Evolutionary conservation across 2,113 vertebrate genomes (phyloP).

Genomic region (Benitochromis conjunctus): DNA sequence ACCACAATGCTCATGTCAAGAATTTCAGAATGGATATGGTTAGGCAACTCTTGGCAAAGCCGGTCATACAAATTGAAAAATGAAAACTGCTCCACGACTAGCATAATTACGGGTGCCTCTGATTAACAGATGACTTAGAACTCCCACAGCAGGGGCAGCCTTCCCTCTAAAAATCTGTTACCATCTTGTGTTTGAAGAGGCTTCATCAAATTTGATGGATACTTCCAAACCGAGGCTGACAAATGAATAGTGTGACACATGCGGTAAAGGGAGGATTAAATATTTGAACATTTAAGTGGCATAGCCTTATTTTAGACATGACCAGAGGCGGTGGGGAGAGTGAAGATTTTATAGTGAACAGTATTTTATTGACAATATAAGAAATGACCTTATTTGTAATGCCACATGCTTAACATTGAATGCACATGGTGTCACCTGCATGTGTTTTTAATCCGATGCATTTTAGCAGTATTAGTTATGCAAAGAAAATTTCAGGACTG

Average conservation of each 20-base stretch:
- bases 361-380: neutral
- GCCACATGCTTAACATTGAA: neutral
- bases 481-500: neutral
- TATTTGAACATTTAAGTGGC: neutral
- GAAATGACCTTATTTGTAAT: neutral
- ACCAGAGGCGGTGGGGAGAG: neutral
- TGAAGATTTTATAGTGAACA: neutral
- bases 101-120: conserved; percentile 22
- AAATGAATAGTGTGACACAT: conserved; percentile 5
- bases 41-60: conserved; percentile 25
- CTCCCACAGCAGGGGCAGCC: conserved; percentile 9
- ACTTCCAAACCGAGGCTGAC: conserved; percentile 12
- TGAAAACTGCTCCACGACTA: conserved; percentile 15
- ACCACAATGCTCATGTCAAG: conserved; percentile 16
- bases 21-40: conserved; percentile 34
- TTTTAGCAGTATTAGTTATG: too few relatives aligned
- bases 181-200: conserved; percentile 49
- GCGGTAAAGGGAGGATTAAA: neutral
- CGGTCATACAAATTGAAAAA: conserved; percentile 15
- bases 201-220: conserved; percentile 28
- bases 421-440: neutral
- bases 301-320: neutral
- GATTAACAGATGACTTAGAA: conserved; percentile 48
- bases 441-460: neutral
- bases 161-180: conserved; percentile 42